Conservation (phyloP, 1,140 invertebrate species). For the Ptiloglossa arizonensis region DNA sequence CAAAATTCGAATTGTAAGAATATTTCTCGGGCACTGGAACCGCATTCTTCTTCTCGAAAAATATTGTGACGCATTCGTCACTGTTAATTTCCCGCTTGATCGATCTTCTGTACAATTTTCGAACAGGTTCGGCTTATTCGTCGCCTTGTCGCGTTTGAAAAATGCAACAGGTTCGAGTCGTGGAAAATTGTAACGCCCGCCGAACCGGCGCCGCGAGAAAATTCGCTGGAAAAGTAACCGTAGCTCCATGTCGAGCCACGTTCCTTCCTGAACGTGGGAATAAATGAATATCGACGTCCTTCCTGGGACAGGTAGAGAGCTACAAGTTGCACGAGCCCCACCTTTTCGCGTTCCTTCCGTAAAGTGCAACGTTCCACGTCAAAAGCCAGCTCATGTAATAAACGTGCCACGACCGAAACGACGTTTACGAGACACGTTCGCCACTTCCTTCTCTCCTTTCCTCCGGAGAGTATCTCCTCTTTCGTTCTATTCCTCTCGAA, state of each 20-base stretch:
- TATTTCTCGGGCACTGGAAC: too few relatives aligned
- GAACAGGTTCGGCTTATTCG: not conserved
- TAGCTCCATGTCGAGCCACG: constrained; percentile 1
- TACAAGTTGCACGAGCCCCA: constrained; percentile 27
- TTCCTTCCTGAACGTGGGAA: constrained; percentile 42
- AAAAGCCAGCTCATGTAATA: constrained; percentile 46
- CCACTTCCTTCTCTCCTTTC: constrained; percentile 42
- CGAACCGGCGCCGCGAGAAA: not conserved
- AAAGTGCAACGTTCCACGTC: constrained; percentile 69
- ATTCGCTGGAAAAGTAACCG: not conserved
- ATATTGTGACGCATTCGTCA: too few relatives aligned
- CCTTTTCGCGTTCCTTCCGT: constrained; percentile 60
- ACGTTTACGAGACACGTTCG: constrained; percentile 19
- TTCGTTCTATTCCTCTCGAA: not conserved
- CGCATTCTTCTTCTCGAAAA: too few relatives aligned
- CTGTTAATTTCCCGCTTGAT: too few relatives aligned
- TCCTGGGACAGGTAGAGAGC: constrained; percentile 24
- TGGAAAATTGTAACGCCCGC: constrained; percentile 1
- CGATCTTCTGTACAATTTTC: not conserved
- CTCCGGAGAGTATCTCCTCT: not conserved
- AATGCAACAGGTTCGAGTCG: not conserved
- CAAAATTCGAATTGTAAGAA: too few relatives aligned
- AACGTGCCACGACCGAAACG: constrained; percentile 8
- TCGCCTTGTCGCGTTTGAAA: not conserved
- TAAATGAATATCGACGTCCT: constrained; percentile 29